A percentile compares a stretch with the other conserved stretches of the same genome.
phyloP scores from a whole-genome alignment of 2,113 vertebrate genomes.

The Cricetomys ansorgei region DNA sequence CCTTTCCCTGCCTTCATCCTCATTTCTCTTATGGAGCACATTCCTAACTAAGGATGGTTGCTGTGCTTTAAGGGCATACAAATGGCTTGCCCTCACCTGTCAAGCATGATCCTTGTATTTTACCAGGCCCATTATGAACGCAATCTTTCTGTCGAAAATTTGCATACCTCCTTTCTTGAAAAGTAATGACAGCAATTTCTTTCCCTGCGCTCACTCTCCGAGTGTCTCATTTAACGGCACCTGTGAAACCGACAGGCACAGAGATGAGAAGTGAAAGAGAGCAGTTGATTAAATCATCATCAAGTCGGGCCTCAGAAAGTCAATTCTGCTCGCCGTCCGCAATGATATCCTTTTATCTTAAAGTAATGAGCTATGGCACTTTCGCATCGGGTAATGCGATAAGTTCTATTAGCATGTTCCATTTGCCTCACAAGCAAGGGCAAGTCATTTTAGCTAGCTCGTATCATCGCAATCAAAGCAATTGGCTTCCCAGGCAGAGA shows the following conservation, averaged over 20 bases:
- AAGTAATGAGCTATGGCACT: slow-evolving; percentile 99
- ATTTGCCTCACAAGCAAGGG: slow-evolving; percentile 99
- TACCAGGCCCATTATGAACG: slow-evolving; percentile 95
- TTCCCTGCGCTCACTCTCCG: slow-evolving; percentile 91
- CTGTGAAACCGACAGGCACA: slow-evolving; percentile 96
- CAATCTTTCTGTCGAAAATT: slow-evolving; percentile 96
- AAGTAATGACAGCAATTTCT: slow-evolving; percentile 99
- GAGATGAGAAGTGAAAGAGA: slow-evolving; percentile 99
- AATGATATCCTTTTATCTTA: slow-evolving; percentile 99
- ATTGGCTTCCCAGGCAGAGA: slow-evolving; percentile 94
- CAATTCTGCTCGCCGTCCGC: slow-evolving; percentile 99
- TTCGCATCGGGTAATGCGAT: slow-evolving; percentile 99
- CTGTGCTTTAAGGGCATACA: slow-evolving; percentile 91
- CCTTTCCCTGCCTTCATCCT: slow-evolving; percentile 79
- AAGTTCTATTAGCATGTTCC: slow-evolving; percentile 99
- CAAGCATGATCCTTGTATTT: slow-evolving; percentile 94
- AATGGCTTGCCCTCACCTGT: slow-evolving; percentile 94
- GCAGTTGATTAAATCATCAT: slow-evolving; percentile 99
- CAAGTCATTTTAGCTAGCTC: slow-evolving; percentile 96
- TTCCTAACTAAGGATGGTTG: slow-evolving; percentile 88
- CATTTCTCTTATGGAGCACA: slow-evolving; percentile 85
- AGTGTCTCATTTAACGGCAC: slow-evolving; percentile 98
- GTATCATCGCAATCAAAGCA: slow-evolving; percentile 98
- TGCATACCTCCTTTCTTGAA: slow-evolving; percentile 96
- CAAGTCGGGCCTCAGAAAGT: slow-evolving; percentile 98